Conservation (phyloP, 2,888 invertebrate species). For the Toxonevra muliebris region DNA sequence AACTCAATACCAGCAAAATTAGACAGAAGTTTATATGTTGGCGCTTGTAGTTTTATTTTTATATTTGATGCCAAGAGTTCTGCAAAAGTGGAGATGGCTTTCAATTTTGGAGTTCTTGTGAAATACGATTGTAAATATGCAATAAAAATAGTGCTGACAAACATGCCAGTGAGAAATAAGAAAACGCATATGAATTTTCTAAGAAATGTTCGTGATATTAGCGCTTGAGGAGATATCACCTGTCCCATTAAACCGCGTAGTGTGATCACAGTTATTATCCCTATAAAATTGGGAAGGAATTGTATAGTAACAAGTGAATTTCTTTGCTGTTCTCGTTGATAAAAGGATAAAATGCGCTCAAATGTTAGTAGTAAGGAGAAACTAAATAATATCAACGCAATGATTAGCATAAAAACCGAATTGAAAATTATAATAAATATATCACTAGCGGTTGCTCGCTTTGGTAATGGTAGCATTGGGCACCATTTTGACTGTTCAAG, state of each 20-base stretch:
- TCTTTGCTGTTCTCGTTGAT: too few species aligned
- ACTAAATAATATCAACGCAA: constrained; percentile 3
- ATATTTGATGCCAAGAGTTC: background rate
- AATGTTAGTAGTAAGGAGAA: background rate
- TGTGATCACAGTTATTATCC: constrained; percentile 12
- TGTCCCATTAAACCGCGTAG: constrained; percentile 25
- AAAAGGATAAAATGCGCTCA: background rate
- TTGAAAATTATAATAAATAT: constrained; percentile 10
- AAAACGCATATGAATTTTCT: constrained; percentile 2
- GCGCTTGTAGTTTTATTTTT: background rate
- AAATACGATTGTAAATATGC: constrained; percentile 17
- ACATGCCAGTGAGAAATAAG: constrained; percentile 15
- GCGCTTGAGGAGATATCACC: background rate
- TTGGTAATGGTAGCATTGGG: constrained; percentile 12
- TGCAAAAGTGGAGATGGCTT: background rate
- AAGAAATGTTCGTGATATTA: background rate
- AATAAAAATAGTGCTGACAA: constrained; percentile 13
- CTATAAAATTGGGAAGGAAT: background rate
- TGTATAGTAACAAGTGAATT: too few species aligned
- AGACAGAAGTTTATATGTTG: too few species aligned
- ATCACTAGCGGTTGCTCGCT: background rate
- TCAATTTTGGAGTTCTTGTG: background rate
- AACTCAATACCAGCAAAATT: too few species aligned
- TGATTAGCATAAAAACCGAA: background rate
- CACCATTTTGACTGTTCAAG: background rate